These are phyloP conservation scores for Lanius ludovicianus DNA, from an alignment of 2,113 vertebrate species.

Conservation along the genomic window DNA sequence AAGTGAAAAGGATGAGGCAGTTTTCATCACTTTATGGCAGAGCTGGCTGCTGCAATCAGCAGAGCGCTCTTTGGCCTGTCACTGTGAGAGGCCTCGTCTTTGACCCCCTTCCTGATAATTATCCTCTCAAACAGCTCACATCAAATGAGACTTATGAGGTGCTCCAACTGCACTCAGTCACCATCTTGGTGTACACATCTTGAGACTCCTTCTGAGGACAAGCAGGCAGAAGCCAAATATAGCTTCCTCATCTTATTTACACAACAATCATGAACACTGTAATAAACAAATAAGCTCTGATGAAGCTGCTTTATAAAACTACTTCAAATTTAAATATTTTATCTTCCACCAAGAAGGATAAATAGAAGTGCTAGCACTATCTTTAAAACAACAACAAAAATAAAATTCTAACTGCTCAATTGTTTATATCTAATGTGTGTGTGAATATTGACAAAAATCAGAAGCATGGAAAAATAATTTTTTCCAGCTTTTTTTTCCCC, in stretches of 20 bases:
- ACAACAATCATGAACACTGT: slow-evolving; percentile 50
- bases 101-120: slow-evolving; percentile 20
- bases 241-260: slow-evolving; percentile 50
- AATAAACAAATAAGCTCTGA: slow-evolving; percentile 62
- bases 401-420: neutral
- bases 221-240: slow-evolving; percentile 32
- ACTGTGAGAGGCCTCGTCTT: neutral
- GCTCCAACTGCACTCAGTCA: slow-evolving; percentile 41
- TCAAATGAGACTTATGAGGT: neutral
- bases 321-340: slow-evolving; percentile 54
- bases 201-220: slow-evolving; percentile 17
- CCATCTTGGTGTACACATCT: neutral
- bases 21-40: neutral
- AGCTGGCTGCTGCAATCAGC: neutral
- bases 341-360: neutral
- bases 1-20: neutral
- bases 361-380: slow-evolving; percentile 1
- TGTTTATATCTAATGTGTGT: neutral
- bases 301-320: slow-evolving; percentile 51
- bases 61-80: rapidly evolving
- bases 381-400: neutral
- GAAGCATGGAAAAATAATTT: neutral
- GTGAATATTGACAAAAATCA: neutral
- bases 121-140: neutral
- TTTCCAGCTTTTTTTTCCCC: neutral